Base-by-base conservation (phyloP, 2,113 vertebrate genomes). In the Rana temporaria region DNA sequence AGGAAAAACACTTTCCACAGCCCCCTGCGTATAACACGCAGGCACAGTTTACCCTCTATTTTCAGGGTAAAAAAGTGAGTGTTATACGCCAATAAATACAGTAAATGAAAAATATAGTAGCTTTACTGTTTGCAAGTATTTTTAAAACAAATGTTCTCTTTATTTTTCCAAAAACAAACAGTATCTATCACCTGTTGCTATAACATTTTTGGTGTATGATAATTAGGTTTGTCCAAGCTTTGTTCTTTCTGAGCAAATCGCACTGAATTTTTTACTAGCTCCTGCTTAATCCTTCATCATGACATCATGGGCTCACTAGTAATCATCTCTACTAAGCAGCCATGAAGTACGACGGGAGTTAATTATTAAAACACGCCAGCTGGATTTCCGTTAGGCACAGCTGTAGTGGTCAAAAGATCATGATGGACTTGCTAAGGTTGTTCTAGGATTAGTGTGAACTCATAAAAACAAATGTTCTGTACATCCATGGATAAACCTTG, bases 311-410 rank as follows among this genome's bases (percentile, higher is more conserved):
- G 18, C 62, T 60, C 20, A 52, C 30, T 70, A 60, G 70, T 70
- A 71, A 80, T 70, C 66, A 62, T 70, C 66, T 30, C 32, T 70
- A 22, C 30, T 38, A 38, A 69, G 59, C 18, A n/a, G 12, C 32
- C 2, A 12, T 42, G 30, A 55, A 20, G 16, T 8, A 79, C 14
- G 60, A 2, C 32, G 42, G 78, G 30, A 16, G 30, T 80, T 22
- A 70, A 70, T 80, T 60, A 80, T 70, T 80, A 26, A 80, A 62
- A 11, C 34, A 57, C 66, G 52, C 55, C 55, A 68, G 32, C 66
- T 71, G 67, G 34, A 62, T 70, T 62, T n/a, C 34, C 70, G 38
- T 30, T 80, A 24, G 56, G 60, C 66, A 52, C 66, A 38, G 55
- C 67, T 62, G 55, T 34, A 70, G 9, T 30, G 78, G 78, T 71